Evolutionary conservation across 2,888 invertebrate genomes (phyloP), one percentile per base, ranked within the genome.

Genomic region (Entomobrya proxima): DNA sequence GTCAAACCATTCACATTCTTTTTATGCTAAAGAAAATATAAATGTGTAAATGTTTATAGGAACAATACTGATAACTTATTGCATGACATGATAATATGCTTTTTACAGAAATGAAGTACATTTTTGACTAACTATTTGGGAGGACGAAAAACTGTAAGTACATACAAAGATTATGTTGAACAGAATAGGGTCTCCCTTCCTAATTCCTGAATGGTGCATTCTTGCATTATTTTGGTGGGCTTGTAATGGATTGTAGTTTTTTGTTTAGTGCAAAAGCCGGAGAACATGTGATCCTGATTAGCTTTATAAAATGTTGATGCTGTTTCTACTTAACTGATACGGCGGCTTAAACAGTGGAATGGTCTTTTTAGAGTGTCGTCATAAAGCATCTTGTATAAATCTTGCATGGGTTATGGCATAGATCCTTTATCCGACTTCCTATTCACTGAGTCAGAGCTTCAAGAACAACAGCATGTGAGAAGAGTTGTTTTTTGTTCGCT

Each of bases 231-330:
- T 18, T 47, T 15, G 44, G 74, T 75, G 58, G 55, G 61, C 32
- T 24, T 24, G 40, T 35, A 44, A 27, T 77, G 58, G 77, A n/a
- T 44, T 61, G 37, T 35, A 11, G 13, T 52, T 18, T 61, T 37
- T 58, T 61, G 30, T 61, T 58, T 40, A 52, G 30, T 44, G 13
- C 52, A 76, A 61, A 52, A 55, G 27, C 27, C 15, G 44, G 18
- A 61, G n/a, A 80, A 77, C 80, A 86, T 81, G 76, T 86, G 86
- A 86, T 80, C 76, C 86, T 86, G 75, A 86, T 86, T 86, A 86
- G 81, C 85, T 50, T 21, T 61, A 85, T 85, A 81, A 86, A 81
- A 81, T 81, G 85, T 44, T 77, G 67, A 40, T 72, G 44, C 44
- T 64, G 75, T 74, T 72, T 79, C 72, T 58, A 55, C 67, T 67